Conservation (phyloP, 2,113 vertebrate species). For the Collichthys lucidus region DNA sequence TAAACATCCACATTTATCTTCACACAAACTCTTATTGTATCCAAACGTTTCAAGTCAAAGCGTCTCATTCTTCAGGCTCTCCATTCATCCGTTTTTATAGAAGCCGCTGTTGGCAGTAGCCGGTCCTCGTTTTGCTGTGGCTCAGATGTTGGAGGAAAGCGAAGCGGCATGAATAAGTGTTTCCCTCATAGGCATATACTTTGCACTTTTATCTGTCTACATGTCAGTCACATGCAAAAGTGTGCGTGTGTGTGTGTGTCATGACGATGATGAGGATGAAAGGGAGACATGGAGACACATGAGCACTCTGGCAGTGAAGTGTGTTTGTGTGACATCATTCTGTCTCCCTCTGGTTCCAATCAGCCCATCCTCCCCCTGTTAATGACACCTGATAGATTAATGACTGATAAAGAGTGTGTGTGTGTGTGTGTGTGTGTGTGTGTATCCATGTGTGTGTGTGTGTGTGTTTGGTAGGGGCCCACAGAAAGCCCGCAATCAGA, state of each 20-base stretch:
- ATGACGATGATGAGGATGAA: constrained; percentile 61
- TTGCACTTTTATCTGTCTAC: constrained; percentile 57
- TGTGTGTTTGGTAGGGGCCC: constrained; percentile 58
- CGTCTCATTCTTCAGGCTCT: background rate
- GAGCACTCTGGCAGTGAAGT: constrained; percentile 63
- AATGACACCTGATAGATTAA: constrained; percentile 85
- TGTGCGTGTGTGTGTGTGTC: constrained; percentile 22
- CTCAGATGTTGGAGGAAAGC: constrained; percentile 46
- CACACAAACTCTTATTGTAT: constrained; percentile 25
- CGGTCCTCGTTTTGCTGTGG: constrained; percentile 29
- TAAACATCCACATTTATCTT: constrained; percentile 40
- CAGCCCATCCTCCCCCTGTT: constrained; percentile 75
- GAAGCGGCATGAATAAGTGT: constrained; percentile 29
- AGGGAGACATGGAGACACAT: constrained; percentile 67
- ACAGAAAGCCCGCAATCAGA: constrained; percentile 79
- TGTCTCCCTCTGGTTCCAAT: constrained; percentile 83
- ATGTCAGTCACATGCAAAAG: constrained; percentile 47
- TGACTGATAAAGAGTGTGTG: constrained; percentile 76
- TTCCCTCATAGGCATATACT: constrained; percentile 25
- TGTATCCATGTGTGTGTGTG: constrained; percentile 33
- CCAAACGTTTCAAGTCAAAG: background rate
- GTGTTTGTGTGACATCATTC: constrained; percentile 82
- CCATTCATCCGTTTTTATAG: constrained; percentile 30
- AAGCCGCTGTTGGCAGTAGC: constrained; percentile 34
- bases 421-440: constrained; percentile 35